A percentile compares a stretch with the other conserved stretches of the same genome.
These are phyloP conservation scores for Micromys minutus DNA, from an alignment of 2,113 vertebrate species.

Conservation along the genomic window DNA sequence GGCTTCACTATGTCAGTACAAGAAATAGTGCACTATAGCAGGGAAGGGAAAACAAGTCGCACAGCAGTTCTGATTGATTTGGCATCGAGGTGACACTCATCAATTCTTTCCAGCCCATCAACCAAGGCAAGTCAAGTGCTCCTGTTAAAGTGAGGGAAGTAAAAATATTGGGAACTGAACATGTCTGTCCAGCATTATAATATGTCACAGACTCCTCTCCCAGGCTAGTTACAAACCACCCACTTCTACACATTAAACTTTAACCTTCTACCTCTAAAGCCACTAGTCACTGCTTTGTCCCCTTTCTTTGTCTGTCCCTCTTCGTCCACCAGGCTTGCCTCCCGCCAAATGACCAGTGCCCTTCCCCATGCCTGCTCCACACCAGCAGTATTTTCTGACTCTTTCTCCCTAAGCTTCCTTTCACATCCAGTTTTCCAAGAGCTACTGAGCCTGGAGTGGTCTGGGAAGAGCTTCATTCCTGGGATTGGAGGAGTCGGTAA, in stretches of 20 bases:
- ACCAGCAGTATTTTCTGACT: neutral
- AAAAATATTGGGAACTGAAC: neutral
- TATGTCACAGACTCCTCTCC: neutral
- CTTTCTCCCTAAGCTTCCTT: neutral
- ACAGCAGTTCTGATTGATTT: neutral
- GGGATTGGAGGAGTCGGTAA: neutral
- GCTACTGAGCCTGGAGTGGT: neutral
- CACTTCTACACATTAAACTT: conserved; percentile 36
- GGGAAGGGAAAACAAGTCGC: neutral
- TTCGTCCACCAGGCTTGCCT: neutral
- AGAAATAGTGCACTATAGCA: neutral
- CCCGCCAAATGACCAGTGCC: neutral
- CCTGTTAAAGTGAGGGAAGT: neutral
- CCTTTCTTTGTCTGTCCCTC: neutral
- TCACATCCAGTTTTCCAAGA: neutral
- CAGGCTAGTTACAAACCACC: neutral
- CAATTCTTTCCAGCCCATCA: neutral
- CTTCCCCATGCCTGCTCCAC: neutral
- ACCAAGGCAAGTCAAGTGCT: neutral
- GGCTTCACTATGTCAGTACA: neutral
- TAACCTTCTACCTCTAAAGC: conserved; percentile 16
- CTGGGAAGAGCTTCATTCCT: neutral
- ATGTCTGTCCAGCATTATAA: neutral
- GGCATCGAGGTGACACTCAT: neutral
- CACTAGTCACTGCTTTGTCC: conserved; percentile 21